Conservation (phyloP, 2,797 vertebrate species). For the Chiroxiphia lanceolata region DNA sequence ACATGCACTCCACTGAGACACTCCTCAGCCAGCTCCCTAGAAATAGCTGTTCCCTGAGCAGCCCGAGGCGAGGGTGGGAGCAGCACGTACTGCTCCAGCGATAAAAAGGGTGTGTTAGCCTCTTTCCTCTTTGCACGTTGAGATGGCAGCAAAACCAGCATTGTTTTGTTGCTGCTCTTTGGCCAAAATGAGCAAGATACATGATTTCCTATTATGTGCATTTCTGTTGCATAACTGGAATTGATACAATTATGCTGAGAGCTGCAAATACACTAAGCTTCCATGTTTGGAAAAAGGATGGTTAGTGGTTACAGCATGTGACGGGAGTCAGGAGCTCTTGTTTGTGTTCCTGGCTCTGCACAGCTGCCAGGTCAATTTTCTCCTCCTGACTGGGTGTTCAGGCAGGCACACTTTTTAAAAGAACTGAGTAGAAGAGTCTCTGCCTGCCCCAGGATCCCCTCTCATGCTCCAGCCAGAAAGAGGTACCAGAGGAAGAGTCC, state of each 20-base stretch:
- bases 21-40: not conserved
- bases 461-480: not conserved
- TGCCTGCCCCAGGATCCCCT: not conserved
- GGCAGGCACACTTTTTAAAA: not conserved
- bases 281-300: not conserved
- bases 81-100: not conserved
- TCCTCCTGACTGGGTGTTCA: fast-evolving
- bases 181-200: not conserved
- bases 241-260: not conserved
- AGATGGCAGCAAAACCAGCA: not conserved
- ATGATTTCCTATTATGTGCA: not conserved
- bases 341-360: not conserved
- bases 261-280: not conserved
- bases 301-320: not conserved
- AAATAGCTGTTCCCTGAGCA: not conserved
- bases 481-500: not conserved
- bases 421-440: fast-evolving
- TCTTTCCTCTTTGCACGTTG: not conserved
- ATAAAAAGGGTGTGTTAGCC: not conserved
- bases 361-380: not conserved
- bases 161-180: not conserved
- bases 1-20: not conserved
- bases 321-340: not conserved
- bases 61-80: not conserved
- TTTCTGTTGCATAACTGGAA: not conserved